Evolutionary conservation across 1,140 invertebrate genomes (phyloP).

Genomic region (Hypsibius dujardini): DNA sequence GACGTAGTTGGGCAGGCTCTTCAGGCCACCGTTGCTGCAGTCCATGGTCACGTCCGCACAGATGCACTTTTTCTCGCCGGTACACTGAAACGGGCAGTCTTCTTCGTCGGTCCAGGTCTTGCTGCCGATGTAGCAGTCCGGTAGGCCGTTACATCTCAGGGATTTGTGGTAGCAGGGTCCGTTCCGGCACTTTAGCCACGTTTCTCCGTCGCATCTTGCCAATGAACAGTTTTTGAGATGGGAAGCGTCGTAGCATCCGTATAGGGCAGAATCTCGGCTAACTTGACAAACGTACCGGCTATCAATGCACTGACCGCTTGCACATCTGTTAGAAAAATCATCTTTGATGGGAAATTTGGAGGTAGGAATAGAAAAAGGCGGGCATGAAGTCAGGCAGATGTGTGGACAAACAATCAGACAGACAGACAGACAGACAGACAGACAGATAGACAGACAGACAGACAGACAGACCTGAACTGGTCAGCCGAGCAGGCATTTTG

Average conservation of each 20-base stretch:
- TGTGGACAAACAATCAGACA: no score
- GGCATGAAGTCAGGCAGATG: no score
- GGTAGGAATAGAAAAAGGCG: no score
- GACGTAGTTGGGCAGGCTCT: constrained; percentile 26
- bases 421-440: no score
- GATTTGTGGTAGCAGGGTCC: constrained; percentile 1
- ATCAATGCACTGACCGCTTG: background rate
- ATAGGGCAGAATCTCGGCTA: background rate
- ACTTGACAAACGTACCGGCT: background rate
- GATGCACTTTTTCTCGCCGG: constrained; percentile 28
- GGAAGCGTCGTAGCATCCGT: background rate
- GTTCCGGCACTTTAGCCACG: constrained; percentile 7
- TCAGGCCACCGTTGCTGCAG: constrained; percentile 27
- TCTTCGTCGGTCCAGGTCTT: constrained; percentile 34
- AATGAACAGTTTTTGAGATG: background rate
- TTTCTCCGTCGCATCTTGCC: background rate
- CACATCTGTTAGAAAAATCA: background rate
- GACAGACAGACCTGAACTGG: background rate
- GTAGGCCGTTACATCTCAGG: constrained; percentile 10
- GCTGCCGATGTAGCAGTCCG: constrained; percentile 1
- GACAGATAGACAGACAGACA: no score
- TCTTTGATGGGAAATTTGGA: no score
- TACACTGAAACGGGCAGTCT: constrained; percentile 30
- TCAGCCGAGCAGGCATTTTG: background rate
- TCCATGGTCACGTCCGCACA: constrained; percentile 31